Evolutionary conservation across 2,113 vertebrate species (phyloP).

Genomic region (Passer montanus): DNA sequence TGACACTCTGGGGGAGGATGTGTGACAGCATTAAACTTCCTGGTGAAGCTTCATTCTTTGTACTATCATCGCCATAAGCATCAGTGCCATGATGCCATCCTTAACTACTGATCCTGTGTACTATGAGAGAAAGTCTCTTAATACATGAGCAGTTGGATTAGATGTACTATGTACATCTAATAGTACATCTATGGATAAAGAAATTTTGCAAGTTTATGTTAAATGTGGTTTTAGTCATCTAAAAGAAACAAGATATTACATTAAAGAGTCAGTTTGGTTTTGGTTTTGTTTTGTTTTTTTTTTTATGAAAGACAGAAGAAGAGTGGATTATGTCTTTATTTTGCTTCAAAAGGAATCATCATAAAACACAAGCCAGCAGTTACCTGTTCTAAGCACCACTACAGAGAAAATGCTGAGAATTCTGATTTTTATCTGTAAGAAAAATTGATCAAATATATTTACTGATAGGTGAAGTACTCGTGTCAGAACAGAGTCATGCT

Average conservation of each 20-base stretch:
- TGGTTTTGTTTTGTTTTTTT: neutral
- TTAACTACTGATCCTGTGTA: neutral
- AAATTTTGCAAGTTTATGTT: neutral
- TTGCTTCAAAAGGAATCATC: neutral
- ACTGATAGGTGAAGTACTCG: neutral
- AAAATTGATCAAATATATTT: neutral
- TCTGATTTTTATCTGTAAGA: neutral
- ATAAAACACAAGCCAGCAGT: neutral
- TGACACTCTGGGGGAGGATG: constrained; percentile 30
- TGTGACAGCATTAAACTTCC: constrained; percentile 21
- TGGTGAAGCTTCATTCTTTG: constrained; percentile 24
- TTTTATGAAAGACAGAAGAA: neutral
- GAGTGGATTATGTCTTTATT: neutral
- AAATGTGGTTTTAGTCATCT: neutral
- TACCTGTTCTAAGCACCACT: neutral
- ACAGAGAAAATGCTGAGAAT: neutral
- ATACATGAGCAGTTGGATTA: neutral
- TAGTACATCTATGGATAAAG: neutral
- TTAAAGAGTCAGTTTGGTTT: neutral
- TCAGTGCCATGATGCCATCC: neutral
- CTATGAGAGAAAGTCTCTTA: neutral
- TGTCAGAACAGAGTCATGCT: neutral
- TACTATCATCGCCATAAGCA: neutral
- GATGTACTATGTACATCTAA: neutral
- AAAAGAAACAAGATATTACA: neutral